phyloP scores from a whole-genome alignment of 2,113 vertebrate genomes.

The Aviceda subcristata region DNA sequence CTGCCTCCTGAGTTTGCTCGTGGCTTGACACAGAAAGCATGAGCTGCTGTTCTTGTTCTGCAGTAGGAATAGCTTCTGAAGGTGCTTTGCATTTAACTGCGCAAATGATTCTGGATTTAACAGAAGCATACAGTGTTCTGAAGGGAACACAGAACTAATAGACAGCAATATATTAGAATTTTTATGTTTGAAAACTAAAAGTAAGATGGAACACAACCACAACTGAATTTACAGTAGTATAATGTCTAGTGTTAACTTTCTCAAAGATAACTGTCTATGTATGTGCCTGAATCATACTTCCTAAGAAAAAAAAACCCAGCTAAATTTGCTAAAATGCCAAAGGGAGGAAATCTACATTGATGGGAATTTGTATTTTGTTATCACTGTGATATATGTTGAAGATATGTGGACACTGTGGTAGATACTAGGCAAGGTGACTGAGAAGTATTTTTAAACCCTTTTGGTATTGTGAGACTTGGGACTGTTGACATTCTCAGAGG shows the following conservation, averaged over 20 bases:
- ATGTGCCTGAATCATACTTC: background rate
- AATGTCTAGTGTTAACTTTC: background rate
- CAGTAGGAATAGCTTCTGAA: background rate
- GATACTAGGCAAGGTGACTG: background rate
- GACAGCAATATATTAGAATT: background rate
- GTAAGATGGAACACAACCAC: background rate
- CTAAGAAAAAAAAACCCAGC: background rate
- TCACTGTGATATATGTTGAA: background rate
- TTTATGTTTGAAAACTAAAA: background rate
- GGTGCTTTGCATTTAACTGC: background rate
- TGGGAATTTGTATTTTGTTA: background rate
- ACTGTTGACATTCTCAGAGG: background rate
- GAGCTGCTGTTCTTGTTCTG: background rate
- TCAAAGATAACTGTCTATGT: background rate
- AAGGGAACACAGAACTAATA: background rate
- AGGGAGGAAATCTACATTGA: background rate
- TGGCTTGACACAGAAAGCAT: background rate
- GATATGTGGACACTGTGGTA: background rate
- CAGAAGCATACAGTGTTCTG: background rate
- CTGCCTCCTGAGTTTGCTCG: background rate
- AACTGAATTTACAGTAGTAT: background rate
- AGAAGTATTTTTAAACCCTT: background rate
- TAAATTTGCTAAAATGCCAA: background rate
- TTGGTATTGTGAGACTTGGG: background rate
- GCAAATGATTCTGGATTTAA: background rate